phyloP scores from a whole-genome alignment of 92 coral and sea anemone species.

The Zoanthus solanderi region DNA sequence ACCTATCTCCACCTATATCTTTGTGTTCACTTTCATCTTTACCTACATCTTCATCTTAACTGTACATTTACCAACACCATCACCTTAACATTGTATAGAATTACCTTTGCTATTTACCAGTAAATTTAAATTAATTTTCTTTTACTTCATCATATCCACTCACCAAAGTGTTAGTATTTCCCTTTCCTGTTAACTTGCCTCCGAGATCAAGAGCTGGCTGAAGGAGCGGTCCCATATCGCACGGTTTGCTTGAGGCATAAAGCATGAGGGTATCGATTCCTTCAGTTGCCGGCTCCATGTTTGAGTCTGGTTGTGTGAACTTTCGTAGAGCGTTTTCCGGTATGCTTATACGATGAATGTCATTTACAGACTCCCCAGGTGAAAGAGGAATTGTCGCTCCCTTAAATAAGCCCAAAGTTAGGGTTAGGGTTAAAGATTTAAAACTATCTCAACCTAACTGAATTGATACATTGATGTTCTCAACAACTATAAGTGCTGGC shows the following conservation, averaged over 20 bases:
- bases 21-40: no score
- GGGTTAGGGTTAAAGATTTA: no score
- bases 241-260: slow-evolving; percentile 7
- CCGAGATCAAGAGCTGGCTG: slow-evolving; percentile 14
- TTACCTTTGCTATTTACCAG: no score
- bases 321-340: slow-evolving; percentile 12
- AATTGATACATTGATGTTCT: no score
- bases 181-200: slow-evolving; percentile 7
- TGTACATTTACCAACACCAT: no score
- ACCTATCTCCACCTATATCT: no score
- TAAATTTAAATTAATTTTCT: background rate
- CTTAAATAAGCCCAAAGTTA: background rate
- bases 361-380: background rate
- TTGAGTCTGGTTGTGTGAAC: slow-evolving; percentile 31
- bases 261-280: slow-evolving; percentile 26
- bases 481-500: no score
- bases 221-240: slow-evolving; percentile 16
- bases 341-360: slow-evolving; percentile 15
- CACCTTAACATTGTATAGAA: no score
- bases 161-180: background rate
- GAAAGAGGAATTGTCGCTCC: background rate
- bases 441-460: no score
- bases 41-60: no score
- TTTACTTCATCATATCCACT: background rate
- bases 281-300: slow-evolving; percentile 1